Conservation (phyloP, 2,797 vertebrate genomes). For the Gymnoscopelus microlampas region DNA sequence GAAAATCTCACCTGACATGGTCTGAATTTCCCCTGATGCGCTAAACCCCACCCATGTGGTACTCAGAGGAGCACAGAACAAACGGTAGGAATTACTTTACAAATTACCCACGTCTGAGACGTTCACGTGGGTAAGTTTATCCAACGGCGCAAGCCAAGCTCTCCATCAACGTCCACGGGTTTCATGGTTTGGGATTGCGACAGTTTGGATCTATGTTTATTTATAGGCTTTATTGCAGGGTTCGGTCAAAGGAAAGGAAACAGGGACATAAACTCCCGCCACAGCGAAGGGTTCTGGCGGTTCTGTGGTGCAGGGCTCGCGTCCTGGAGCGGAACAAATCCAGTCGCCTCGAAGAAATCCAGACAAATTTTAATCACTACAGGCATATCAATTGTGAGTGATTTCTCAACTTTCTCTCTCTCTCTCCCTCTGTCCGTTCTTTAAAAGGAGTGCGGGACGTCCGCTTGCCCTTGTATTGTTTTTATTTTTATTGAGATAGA, state of each 20-base stretch:
- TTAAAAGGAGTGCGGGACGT: too few relatives aligned
- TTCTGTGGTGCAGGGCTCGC: slow-evolving; percentile 42
- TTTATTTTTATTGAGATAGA: too few relatives aligned
- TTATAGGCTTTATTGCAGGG: slow-evolving; percentile 10
- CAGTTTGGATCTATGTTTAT: slow-evolving; percentile 8
- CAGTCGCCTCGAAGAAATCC: slow-evolving; percentile 3
- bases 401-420: slow-evolving; percentile 50
- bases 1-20: background rate
- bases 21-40: background rate
- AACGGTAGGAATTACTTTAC: background rate
- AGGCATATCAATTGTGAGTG: slow-evolving; percentile 44
- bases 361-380: slow-evolving; percentile 47
- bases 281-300: slow-evolving; percentile 46
- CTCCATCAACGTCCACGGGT: slow-evolving; percentile 19
- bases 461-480: too few relatives aligned
- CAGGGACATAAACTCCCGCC: slow-evolving; percentile 14
- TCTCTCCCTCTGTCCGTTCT: background rate
- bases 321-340: background rate
- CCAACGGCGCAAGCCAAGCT: slow-evolving; percentile 38
- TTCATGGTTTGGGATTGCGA: slow-evolving; percentile 2
- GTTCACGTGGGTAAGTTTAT: slow-evolving; percentile 35
- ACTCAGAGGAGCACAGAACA: background rate
- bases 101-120: slow-evolving; percentile 13
- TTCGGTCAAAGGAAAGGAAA: slow-evolving; percentile 32
- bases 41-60: background rate